Evolutionary conservation across 2,113 vertebrate species (phyloP).

Genomic region (Pelodiscus sinensis): DNA sequence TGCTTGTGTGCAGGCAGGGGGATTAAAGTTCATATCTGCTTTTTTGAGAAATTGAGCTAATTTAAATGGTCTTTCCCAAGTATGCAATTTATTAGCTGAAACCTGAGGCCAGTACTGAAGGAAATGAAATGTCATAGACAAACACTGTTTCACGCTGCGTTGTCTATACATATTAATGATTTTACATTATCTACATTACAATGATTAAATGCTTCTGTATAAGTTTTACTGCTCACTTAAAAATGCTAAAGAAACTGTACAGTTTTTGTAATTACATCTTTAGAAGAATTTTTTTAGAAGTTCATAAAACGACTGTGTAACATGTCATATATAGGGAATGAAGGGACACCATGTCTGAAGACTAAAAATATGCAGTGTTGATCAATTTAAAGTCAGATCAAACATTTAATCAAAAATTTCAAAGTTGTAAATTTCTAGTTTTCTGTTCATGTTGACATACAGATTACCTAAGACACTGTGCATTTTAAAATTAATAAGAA

Average conservation of each 20-base stretch:
- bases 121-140: not conserved
- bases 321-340: constrained; percentile 1
- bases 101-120: not conserved
- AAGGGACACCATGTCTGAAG: not conserved
- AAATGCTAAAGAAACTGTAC: constrained; percentile 46
- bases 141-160: not conserved
- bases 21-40: not conserved
- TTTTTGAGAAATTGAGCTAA: not conserved
- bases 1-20: rapidly evolving
- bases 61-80: not conserved
- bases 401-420: constrained; percentile 6
- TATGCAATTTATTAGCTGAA: not conserved
- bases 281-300: constrained; percentile 40
- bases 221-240: constrained; percentile 34
- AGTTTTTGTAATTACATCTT: constrained; percentile 42
- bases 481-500: constrained; percentile 26
- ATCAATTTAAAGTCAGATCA: not conserved
- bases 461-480: constrained; percentile 20
- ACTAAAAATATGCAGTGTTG: not conserved
- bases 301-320: constrained; percentile 20
- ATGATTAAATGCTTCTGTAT: not conserved
- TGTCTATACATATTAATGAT: not conserved
- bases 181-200: constrained; percentile 44
- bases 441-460: constrained; percentile 39
- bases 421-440: constrained; percentile 38